Evolutionary conservation across 2,888 invertebrate species (phyloP), one percentile per base, ranked within the genome.

Genomic region (Thumatha senex): DNA sequence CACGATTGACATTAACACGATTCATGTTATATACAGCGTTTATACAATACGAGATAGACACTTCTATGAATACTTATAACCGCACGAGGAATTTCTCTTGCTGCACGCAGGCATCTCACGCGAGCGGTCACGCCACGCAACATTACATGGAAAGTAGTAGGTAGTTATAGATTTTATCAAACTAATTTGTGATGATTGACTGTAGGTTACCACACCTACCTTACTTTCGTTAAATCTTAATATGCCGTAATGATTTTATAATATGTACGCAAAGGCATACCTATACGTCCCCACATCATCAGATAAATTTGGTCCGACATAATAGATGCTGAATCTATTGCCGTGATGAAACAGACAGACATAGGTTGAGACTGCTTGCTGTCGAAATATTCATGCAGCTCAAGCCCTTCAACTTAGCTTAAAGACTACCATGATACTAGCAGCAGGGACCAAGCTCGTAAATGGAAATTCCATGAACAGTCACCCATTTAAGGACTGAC

Each of bases 81-180:
- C 51, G 54, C 43, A 44, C 36, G 52, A 67, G 61, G 67, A 76
- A 75, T 83, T 84, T 82, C 82, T 82, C 80, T 67, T 47, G 56
- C 54, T 61, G 76, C 77, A 82, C 78, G 82, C 77, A 71, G 66
- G 61, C 61, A 76, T 74, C 75, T 73, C 80, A 80, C 74, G 79
- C 78, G 73, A 78, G 61, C 67, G 68, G 75, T 76, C 78, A 77
- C 78, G 76, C 74, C 69, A 74, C 72, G 64, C 62, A 63, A 70
- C 62, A 49, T 54, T 68, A 64, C 64, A 72, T 74, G 68, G 73
- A 77, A 75, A 74, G 70, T 64, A 70, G 48, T 57, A 68, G 44
- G 31, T 31, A 31, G 30, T 30, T n/a, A n/a, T 5, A 60, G 66
- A 65, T 66, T 56, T 61, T 61, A 65, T 65, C 61, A 61, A 67